Conservation (phyloP, 2,888 invertebrate species). For the Diachrysia chrysitis region DNA sequence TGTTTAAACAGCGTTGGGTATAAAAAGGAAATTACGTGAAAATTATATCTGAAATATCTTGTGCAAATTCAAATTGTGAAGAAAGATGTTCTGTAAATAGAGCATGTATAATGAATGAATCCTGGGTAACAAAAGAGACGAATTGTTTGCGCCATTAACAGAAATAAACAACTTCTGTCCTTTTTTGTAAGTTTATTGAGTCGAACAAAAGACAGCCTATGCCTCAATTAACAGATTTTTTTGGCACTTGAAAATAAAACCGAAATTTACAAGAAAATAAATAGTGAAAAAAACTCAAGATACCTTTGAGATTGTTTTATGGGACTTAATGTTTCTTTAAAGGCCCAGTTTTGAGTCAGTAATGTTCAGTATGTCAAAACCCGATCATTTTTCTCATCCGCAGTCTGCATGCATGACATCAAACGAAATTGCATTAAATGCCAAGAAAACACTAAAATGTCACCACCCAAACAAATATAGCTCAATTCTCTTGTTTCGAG, state of each 20-base stretch:
- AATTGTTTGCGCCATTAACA: slow-evolving; percentile 4
- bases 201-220: neutral
- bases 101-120: slow-evolving; percentile 15
- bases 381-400: neutral
- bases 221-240: neutral
- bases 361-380: too few species aligned
- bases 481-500: slow-evolving; percentile 34
- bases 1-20: slow-evolving; percentile 24
- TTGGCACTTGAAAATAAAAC: neutral
- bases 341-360: too few species aligned
- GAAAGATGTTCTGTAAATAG: neutral
- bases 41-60: slow-evolving; percentile 17
- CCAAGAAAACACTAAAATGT: slow-evolving; percentile 32
- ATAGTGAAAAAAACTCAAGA: too few species aligned
- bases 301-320: too few species aligned
- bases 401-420: slow-evolving; percentile 19
- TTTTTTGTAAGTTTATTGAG: neutral
- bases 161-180: neutral
- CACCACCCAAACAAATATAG: slow-evolving; percentile 39
- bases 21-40: slow-evolving; percentile 28
- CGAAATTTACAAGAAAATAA: neutral
- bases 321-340: too few species aligned
- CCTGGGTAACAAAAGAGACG: slow-evolving; percentile 8
- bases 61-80: slow-evolving; percentile 14
- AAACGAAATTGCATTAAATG: slow-evolving; percentile 38